phyloP scores from a whole-genome alignment of 2,797 vertebrate genomes.

The Cossypha dichroa region DNA sequence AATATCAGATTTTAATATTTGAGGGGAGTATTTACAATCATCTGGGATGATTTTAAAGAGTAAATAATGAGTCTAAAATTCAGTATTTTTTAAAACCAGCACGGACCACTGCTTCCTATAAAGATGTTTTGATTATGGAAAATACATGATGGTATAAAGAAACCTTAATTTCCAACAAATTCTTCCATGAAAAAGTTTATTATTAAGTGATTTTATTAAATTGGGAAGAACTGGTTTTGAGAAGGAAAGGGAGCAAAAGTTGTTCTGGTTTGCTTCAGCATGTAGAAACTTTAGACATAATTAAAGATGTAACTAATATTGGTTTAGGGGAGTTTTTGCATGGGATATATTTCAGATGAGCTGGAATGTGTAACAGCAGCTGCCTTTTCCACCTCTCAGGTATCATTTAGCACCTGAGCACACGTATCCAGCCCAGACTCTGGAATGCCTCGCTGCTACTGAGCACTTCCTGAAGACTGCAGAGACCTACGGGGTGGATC shows the following conservation, averaged over 20 bases:
- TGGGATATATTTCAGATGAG: not conserved
- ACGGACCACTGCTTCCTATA: not conserved
- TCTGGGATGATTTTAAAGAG: not conserved
- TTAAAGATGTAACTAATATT: not conserved
- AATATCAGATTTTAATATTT: not conserved
- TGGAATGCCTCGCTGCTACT: not conserved
- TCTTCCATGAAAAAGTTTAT: not conserved
- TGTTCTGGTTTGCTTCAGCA: not conserved
- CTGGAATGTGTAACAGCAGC: not conserved
- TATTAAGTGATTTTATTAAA: not conserved
- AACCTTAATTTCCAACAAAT: not conserved
- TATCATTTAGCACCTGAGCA: conserved; percentile 18
- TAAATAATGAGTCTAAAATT: not conserved
- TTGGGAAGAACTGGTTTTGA: not conserved
- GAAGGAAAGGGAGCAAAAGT: not conserved
- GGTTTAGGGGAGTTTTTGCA: not conserved
- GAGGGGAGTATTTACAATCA: not conserved
- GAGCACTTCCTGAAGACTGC: not conserved
- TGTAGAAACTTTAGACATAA: not conserved
- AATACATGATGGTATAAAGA: not conserved
- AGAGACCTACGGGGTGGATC: not conserved
- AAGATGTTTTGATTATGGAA: not conserved
- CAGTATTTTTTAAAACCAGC: not conserved
- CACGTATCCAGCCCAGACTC: not conserved
- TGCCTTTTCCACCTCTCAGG: not conserved